Base-by-base conservation (phyloP, 1,140 invertebrate species). In the Tetraneura akinire region DNA sequence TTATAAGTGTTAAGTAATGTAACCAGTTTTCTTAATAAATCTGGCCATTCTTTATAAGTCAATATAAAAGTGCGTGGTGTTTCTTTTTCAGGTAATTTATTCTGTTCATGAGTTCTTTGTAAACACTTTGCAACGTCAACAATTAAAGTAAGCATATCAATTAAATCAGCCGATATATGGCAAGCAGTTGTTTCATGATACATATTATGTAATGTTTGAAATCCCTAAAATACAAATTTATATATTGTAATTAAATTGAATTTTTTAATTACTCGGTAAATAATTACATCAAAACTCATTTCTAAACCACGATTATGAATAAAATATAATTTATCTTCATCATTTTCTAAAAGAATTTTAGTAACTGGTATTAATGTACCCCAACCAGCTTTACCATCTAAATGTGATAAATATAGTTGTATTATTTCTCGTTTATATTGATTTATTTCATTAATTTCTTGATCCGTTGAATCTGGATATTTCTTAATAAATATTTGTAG, bases 101-200 rank as follows among this genome's bases (percentile, higher is more conserved):
- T 91, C 16, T 87, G 87, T 82, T 91, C 90, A 16, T 90, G 86
- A 55, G 89, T 89, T 11, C 88, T 88, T 81, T 91, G 88, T 45
- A 93, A 88, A 80, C 91, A 91, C 76, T 91, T 89, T 18, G 93
- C 89, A 5, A 94, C 85, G 81, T 92, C 91, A 4, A 91, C 87
- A 29, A 94, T 89, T 83, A 96, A 91, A 1, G 91, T 89, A 66
- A 97, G 87, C 13, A 96, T 88, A 81, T 96, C 94, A 14, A 93
- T 89, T 49, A 97, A 87, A 84, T 96, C 95, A 1, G 90, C 91
- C 8, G 91, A 91, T 18, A 96, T 90, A 85, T 94, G 93, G 84
- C 94, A 96, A 0, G 93, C 93, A 6, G 94, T 95, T 18, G 95
- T 94, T 86, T 97, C 95, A 83, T 97, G 94, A 84, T 96, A 94